Evolutionary conservation across 2,113 vertebrate species (phyloP).

Genomic region (Phainopepla nitens): DNA sequence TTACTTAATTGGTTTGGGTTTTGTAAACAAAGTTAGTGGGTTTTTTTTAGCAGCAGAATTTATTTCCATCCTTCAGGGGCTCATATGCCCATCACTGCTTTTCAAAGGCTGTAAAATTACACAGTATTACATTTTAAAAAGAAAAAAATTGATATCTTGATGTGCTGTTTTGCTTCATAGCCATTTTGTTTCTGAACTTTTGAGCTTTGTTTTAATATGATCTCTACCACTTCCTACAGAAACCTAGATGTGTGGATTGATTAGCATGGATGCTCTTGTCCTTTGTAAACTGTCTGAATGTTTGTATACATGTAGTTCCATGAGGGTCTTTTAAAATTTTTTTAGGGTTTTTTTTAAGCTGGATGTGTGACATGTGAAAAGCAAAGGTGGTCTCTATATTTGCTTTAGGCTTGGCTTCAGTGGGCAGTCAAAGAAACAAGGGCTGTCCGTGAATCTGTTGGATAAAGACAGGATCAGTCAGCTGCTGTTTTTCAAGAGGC

Average conservation of each 20-base stretch:
- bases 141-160: background rate
- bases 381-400: background rate
- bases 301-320: background rate
- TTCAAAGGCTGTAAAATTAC: background rate
- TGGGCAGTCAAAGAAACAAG: background rate
- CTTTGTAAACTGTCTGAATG: background rate
- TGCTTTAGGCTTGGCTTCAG: background rate
- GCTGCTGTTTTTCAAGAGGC: background rate
- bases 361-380: background rate
- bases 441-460: accelerated
- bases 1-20: background rate
- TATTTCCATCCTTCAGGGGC: background rate
- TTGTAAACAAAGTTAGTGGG: background rate
- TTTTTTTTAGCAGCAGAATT: background rate
- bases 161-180: background rate
- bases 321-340: accelerated
- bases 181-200: background rate
- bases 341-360: background rate
- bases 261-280: background rate
- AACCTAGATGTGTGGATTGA: background rate
- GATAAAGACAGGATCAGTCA: background rate
- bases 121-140: background rate
- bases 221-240: background rate
- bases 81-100: background rate
- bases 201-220: background rate